Percentiles rank a stretch among this genome's conserved stretches.
Conservation (phyloP, 2,888 invertebrate species). For the Cerastis leucographa region DNA sequence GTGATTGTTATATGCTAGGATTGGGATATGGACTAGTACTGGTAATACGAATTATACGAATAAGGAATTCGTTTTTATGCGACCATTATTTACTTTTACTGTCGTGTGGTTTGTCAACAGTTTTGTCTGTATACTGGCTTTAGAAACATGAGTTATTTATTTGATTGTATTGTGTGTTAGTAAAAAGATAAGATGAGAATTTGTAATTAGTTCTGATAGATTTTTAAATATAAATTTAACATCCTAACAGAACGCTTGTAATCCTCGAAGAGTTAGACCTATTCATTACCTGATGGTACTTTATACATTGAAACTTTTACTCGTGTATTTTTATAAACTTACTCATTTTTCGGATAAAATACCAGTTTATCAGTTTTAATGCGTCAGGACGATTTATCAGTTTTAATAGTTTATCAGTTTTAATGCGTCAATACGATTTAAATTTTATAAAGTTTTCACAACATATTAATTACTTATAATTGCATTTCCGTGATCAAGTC, state of each 20-base stretch:
- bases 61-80: constrained; percentile 21
- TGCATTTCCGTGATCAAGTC: constrained; percentile 30
- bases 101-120: not conserved
- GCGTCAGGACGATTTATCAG: not conserved
- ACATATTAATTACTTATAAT: constrained; percentile 30
- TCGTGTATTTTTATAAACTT: not conserved
- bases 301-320: not conserved
- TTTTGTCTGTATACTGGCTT: not conserved
- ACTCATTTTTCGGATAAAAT: not conserved
- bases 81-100: not conserved
- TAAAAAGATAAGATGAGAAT: not conserved
- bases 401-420: not conserved
- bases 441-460: constrained; percentile 20
- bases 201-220: not conserved
- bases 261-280: not conserved
- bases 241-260: not conserved
- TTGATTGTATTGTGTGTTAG: not conserved
- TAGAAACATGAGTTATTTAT: not conserved
- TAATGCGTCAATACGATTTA: not conserved
- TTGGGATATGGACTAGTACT: constrained; percentile 3
- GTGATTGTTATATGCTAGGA: constrained; percentile 35
- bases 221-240: not conserved
- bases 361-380: not conserved
- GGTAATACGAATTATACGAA: constrained; percentile 19
- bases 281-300: not conserved